Conservation (phyloP, 1,140 invertebrate species). For the Tigriopus japonicus region DNA sequence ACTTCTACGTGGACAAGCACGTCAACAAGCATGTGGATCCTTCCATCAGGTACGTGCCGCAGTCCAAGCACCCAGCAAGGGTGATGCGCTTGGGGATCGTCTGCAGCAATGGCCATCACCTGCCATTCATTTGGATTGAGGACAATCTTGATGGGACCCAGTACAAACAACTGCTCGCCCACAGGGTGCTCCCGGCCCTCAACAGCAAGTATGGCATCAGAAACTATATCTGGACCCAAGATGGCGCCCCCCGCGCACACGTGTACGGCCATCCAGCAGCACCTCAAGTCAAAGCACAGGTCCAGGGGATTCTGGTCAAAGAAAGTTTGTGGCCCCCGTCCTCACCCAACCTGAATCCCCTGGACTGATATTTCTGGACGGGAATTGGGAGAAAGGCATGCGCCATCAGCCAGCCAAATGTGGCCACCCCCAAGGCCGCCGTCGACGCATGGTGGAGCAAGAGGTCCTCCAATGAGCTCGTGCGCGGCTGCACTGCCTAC, state of each 20-base stretch:
- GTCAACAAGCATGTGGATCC: background rate
- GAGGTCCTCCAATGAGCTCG: background rate
- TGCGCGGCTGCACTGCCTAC: background rate
- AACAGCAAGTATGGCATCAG: background rate
- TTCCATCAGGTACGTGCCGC: background rate
- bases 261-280: background rate
- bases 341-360: background rate
- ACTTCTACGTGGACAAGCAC: background rate
- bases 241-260: background rate
- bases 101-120: background rate
- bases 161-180: background rate
- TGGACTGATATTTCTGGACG: background rate
- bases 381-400: background rate
- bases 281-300: background rate
- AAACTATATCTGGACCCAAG: background rate
- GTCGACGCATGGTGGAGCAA: background rate
- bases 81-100: background rate
- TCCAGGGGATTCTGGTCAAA: background rate
- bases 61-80: background rate
- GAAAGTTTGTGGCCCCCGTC: background rate
- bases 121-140: background rate
- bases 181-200: background rate
- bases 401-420: background rate
- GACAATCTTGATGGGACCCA: background rate
- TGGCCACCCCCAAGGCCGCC: background rate